These are phyloP conservation scores for Panopea generosa DNA, from an alignment of 2,888 invertebrate genomes.

Conservation along the genomic window DNA sequence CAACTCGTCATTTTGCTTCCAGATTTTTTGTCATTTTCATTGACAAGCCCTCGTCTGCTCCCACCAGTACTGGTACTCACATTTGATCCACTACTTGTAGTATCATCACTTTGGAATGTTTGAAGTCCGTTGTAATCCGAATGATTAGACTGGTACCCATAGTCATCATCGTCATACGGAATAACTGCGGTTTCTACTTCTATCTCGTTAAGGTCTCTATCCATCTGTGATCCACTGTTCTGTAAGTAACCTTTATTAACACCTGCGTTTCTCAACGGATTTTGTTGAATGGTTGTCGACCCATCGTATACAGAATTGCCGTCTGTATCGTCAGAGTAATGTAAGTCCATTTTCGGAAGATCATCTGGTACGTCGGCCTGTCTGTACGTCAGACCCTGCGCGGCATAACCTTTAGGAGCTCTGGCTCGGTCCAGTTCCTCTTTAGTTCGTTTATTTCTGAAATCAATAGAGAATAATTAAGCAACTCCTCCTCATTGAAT, in stretches of 20 bases:
- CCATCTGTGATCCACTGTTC: conserved; percentile 66
- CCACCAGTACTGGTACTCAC: conserved; percentile 69
- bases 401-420: conserved; percentile 63
- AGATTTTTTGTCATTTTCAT: conserved; percentile 45
- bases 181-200: conserved; percentile 73
- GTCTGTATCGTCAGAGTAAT: conserved; percentile 62
- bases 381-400: conserved; percentile 72
- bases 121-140: conserved; percentile 54
- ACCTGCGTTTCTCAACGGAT: conserved; percentile 64
- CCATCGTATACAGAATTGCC: conserved; percentile 63
- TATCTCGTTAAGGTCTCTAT: conserved; percentile 67
- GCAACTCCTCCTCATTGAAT: background rate
- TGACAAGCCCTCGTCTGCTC: conserved; percentile 67
- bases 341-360: conserved; percentile 62
- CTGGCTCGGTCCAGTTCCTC: conserved; percentile 73
- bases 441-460: conserved; percentile 68
- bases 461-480: conserved; percentile 8
- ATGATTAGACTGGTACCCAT: conserved; percentile 39
- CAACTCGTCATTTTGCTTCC: conserved; percentile 64
- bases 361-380: conserved; percentile 67
- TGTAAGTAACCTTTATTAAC: conserved; percentile 64
- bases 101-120: conserved; percentile 67
- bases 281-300: conserved; percentile 66
- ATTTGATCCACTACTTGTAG: conserved; percentile 68
- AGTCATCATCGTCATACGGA: conserved; percentile 66